Evolutionary conservation across 2,888 invertebrate genomes (phyloP).

Genomic region (Lepidocyrtoides sp.): DNA sequence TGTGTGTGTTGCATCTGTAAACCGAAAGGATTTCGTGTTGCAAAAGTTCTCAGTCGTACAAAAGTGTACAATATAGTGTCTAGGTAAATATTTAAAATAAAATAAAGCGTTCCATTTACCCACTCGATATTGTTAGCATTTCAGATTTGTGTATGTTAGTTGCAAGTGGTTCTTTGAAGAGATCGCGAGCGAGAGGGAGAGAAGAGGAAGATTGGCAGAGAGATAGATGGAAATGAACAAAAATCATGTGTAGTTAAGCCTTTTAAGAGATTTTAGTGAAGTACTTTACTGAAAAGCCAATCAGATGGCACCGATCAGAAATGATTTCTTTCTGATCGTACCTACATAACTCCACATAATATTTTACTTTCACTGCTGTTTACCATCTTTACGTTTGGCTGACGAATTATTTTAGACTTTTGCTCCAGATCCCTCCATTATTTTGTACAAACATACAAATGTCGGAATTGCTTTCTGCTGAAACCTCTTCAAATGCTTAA

Average conservation of each 20-base stretch:
- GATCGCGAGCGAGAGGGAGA: conserved; percentile 27
- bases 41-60: conserved; percentile 25
- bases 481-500: no score
- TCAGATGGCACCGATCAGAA: conserved; percentile 19
- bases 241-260: conserved; percentile 21
- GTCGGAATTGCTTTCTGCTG: neutral
- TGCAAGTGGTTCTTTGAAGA: conserved; percentile 57
- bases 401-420: no score
- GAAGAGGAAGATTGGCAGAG: neutral
- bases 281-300: conserved; percentile 39
- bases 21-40: conserved; percentile 30
- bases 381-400: no score
- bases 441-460: no score
- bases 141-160: conserved; percentile 60
- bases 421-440: neutral
- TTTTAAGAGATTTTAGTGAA: conserved; percentile 34
- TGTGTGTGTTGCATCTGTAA: conserved; percentile 18
- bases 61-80: neutral
- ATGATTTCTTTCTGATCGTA: conserved; percentile 19
- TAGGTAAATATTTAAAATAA: conserved; percentile 76
- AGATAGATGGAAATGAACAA: conserved; percentile 12
- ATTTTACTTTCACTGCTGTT: no score
- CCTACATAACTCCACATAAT: no score
- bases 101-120: conserved; percentile 28
- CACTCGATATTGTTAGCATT: conserved; percentile 71